Evolutionary conservation across 2,797 vertebrate species (phyloP).

Genomic region (Hafferia zeledoni): DNA sequence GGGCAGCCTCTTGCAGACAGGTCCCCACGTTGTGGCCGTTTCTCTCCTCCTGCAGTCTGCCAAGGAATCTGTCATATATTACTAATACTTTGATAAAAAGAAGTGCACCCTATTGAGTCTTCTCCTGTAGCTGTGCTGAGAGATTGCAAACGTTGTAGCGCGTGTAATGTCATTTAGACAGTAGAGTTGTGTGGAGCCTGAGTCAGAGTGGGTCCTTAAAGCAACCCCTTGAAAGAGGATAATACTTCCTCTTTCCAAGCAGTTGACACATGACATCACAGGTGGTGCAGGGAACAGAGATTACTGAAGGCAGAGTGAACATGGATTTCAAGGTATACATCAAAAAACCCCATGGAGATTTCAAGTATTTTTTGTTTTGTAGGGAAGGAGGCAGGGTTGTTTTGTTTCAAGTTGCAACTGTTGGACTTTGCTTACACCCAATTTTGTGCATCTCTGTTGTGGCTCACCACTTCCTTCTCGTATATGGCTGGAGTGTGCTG

Average conservation of each 20-base stretch:
- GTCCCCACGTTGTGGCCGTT: not conserved
- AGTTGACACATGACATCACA: not conserved
- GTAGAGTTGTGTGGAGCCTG: not conserved
- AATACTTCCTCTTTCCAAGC: not conserved
- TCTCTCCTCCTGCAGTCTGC: not conserved
- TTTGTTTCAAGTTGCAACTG: constrained; percentile 15
- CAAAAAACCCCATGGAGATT: not conserved
- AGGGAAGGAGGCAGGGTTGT: not conserved
- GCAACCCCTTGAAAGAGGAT: not conserved
- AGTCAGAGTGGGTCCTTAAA: not conserved
- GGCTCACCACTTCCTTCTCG: constrained; percentile 42
- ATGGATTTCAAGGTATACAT: not conserved
- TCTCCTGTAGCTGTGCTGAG: not conserved
- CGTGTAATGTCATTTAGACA: not conserved
- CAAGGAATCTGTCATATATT: not conserved
- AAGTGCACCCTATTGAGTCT: not conserved
- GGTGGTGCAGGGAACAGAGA: not conserved
- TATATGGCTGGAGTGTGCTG: not conserved
- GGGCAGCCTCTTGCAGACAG: not conserved
- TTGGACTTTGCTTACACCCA: not conserved
- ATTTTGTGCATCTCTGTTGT: not conserved
- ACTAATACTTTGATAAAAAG: not conserved
- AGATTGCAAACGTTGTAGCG: not conserved
- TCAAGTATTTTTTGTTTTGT: not conserved
- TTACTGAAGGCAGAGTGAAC: not conserved